Percentiles rank a stretch among this genome's conserved stretches.
Conservation (phyloP, 37 sponge, comb jelly and placozoan genomes). For the Tethya wilhelma region DNA sequence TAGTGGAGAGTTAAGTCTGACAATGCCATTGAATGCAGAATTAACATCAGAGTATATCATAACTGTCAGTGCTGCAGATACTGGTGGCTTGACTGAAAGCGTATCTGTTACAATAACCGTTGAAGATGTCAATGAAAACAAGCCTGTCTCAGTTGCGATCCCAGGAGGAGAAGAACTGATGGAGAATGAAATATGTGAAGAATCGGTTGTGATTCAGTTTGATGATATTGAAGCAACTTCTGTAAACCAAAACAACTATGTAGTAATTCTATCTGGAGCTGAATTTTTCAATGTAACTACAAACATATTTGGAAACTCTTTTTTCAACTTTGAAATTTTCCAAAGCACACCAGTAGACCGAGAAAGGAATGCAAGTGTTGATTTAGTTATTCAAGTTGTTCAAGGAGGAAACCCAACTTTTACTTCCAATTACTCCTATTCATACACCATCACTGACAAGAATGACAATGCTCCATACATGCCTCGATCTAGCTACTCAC, state of each 20-base stretch:
- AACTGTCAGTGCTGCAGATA: not conserved
- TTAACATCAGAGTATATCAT: not conserved
- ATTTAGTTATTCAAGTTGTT: not conserved
- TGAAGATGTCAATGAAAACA: slow-evolving; percentile 25
- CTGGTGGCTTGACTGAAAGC: not conserved
- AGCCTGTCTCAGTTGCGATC: not conserved
- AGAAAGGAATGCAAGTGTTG: not conserved
- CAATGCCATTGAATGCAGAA: not conserved
- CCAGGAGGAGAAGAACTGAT: not conserved
- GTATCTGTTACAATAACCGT: not conserved
- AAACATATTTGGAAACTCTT: not conserved
- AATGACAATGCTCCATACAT: slow-evolving; percentile 44
- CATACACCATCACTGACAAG: not conserved
- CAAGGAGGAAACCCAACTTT: slow-evolving; percentile 19
- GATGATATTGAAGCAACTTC: not conserved
- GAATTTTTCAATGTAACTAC: not conserved
- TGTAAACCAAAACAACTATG: not conserved
- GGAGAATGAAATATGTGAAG: not conserved
- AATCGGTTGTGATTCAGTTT: not conserved
- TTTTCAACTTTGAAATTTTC: not conserved
- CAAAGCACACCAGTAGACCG: not conserved
- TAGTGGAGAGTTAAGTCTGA: no score
- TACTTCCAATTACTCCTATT: not conserved
- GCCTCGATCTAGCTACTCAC: not conserved
- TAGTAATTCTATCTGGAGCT: not conserved